Evolutionary conservation across 1,140 invertebrate genomes (phyloP).

Genomic region (Lysiphlebus fabarum): DNA sequence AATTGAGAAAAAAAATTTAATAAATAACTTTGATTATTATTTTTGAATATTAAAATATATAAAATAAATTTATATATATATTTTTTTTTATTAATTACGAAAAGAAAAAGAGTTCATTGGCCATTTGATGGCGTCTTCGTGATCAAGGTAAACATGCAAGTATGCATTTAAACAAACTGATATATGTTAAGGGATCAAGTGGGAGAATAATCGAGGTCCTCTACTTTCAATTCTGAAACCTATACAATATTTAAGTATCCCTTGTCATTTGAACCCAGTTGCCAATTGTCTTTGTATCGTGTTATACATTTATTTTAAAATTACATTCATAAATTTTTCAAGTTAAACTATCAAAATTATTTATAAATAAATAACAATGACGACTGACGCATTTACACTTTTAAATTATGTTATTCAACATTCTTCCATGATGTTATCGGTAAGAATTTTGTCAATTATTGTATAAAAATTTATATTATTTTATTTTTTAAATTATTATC

Average conservation of each 20-base stretch:
- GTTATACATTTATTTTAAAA: too few species aligned
- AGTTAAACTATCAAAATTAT: too few species aligned
- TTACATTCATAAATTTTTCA: too few species aligned
- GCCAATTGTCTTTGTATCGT: neutral
- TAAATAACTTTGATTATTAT: too few species aligned
- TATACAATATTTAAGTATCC: conserved; percentile 1
- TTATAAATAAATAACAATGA: conserved; percentile 27
- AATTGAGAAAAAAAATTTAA: conserved; percentile 3
- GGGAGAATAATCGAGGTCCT: too few species aligned
- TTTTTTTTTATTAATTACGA: neutral
- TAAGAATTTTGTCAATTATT: conserved; percentile 30
- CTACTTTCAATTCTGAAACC: conserved; percentile 1
- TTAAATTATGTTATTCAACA: conserved; percentile 51
- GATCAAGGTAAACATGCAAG: neutral
- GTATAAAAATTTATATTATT: too few species aligned
- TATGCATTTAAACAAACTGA: conserved; percentile 5
- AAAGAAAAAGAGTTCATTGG: conserved; percentile 9
- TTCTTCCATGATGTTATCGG: conserved; percentile 48
- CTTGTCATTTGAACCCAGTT: neutral
- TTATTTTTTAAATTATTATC: conserved; percentile 11
- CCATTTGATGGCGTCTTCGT: conserved; percentile 5
- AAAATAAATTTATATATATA: neutral
- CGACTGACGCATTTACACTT: conserved; percentile 35
- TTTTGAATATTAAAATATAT: neutral
- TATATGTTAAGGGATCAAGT: conserved; percentile 3